Evolutionary conservation across 2,797 vertebrate genomes (phyloP), one percentile per base, ranked within the genome.

Genomic region (Cheracebus regulus): DNA sequence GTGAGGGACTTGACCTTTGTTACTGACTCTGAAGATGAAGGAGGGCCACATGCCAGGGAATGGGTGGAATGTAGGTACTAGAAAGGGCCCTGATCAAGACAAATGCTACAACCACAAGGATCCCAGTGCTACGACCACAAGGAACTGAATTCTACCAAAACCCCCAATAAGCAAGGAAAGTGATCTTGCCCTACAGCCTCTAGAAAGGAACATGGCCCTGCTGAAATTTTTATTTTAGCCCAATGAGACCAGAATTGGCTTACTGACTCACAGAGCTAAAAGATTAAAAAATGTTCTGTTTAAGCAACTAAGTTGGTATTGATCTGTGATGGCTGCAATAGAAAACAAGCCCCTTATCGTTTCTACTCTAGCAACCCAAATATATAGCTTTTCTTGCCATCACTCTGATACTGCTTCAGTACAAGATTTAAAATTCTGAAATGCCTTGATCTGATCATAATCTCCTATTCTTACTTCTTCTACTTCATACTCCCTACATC

Each of bases 361-460:
- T 9, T 85, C 78, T 79, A 28, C 22, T 73, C 33, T 55, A 89
- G 70, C n/a, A 79, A 75, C 50, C 30, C 20, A 22, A 70, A 72
- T 12, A 46, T 26, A 48, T 1, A 48, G 73, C 12, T 61, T 93
- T 75, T 83, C 8, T 79, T 28, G 20, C 26, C 22, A 75, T 44
- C 73, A 70, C 17, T 17, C 48, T 82, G 48, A 79, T 8, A 64
- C 41, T 85, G n/a, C 46, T 84, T 78, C 72, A 76, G n/a, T 12
- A 57, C 85, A 73, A 90, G 24, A 90, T 17, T n/a, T 75, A 84
- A 95, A 89, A 72, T 81, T 61, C 52, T 70, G 36, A 96, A 87
- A 79, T 57, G 50, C 64, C 92, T 92, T 86, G 46, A 84, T 81
- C 81, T 76, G 36, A 67, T 79, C 67, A 89, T 55, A 78, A 39